Percentiles rank a stretch among this genome's conserved stretches.
phyloP scores from a whole-genome alignment of 2,888 invertebrate species.

The Heliconius hortense region DNA sequence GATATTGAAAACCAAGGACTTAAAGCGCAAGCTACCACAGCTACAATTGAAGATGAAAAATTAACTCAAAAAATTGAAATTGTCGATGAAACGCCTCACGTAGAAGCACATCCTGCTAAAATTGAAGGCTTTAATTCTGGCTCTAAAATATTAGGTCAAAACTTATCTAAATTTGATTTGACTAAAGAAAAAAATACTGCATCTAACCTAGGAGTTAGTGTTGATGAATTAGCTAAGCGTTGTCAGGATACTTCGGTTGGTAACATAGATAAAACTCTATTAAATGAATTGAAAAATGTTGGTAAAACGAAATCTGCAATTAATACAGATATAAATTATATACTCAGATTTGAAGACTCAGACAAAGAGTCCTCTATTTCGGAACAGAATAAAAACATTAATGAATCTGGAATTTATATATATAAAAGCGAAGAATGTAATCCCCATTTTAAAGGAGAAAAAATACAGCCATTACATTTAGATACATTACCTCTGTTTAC shows the following conservation, averaged over 20 bases:
- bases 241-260: conserved; percentile 41
- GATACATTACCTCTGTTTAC: conserved; percentile 31
- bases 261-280: conserved; percentile 43
- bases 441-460: conserved; percentile 14
- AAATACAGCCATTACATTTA: conserved; percentile 30
- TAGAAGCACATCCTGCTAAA: conserved; percentile 51
- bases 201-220: conserved; percentile 15
- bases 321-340: conserved; percentile 5
- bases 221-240: conserved; percentile 44
- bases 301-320: conserved; percentile 5
- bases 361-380: background rate
- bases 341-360: background rate
- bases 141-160: conserved; percentile 51
- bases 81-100: conserved; percentile 55
- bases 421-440: background rate
- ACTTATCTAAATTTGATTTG: conserved; percentile 35
- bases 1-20: background rate
- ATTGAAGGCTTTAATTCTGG: conserved; percentile 51
- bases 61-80: conserved; percentile 58
- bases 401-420: background rate
- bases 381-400: background rate
- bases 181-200: background rate
- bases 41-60: conserved; percentile 52
- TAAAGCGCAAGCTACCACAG: conserved; percentile 46
- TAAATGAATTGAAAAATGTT: conserved; percentile 42